Conservation (phyloP, 2,888 invertebrate species). For the Xanthorhoe spadicearia region DNA sequence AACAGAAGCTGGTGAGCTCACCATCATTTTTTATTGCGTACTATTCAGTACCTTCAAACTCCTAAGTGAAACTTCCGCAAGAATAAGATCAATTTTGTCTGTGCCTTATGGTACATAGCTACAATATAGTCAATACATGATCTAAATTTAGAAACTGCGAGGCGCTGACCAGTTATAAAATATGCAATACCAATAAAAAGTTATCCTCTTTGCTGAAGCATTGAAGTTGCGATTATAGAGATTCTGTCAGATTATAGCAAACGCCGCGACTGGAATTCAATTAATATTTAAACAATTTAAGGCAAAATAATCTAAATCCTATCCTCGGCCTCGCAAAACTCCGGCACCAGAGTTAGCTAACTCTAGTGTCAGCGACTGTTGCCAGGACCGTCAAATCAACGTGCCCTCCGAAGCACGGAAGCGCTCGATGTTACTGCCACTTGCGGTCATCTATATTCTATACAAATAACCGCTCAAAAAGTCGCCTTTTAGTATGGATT, state of each 20-base stretch:
- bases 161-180: constrained; percentile 25
- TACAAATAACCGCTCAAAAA: no score
- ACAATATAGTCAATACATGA: constrained; percentile 54
- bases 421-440: no score
- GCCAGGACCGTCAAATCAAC: no score
- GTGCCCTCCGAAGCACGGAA: no score
- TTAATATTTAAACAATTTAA: background rate
- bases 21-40: background rate
- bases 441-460: no score
- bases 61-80: constrained; percentile 1
- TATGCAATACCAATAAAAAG: constrained; percentile 7
- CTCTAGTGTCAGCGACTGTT: no score
- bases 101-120: constrained; percentile 38
- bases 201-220: background rate
- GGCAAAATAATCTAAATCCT: no score
- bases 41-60: background rate
- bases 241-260: background rate
- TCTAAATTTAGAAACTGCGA: constrained; percentile 51
- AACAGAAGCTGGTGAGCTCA: background rate
- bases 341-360: no score
- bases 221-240: background rate
- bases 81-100: constrained; percentile 17
- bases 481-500: no score
- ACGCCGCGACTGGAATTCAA: background rate
- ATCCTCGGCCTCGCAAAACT: no score